Conservation (phyloP, 2,797 vertebrate genomes). For the Alcedo quadribrachys region DNA sequence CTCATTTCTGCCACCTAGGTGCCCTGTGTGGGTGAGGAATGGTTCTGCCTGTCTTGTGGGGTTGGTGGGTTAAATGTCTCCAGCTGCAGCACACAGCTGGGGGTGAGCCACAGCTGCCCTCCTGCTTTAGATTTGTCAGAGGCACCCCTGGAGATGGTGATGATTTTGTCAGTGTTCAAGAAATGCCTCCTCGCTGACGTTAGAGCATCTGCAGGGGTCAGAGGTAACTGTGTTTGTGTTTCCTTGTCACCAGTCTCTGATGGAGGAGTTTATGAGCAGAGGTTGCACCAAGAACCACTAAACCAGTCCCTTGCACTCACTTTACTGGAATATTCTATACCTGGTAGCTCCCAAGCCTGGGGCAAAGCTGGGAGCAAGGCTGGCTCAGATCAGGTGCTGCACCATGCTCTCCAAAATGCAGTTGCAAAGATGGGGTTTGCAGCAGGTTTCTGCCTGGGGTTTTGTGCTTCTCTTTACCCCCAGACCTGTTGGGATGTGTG, state of each 20-base stretch:
- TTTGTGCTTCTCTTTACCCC: neutral
- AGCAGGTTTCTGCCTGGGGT: neutral
- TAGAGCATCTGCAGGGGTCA: neutral
- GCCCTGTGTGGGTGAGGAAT: neutral
- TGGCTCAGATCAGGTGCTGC: fast-evolving
- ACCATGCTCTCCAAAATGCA: neutral
- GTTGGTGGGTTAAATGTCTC: neutral
- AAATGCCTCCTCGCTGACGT: neutral
- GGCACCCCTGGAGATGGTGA: neutral
- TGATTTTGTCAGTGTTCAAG: neutral
- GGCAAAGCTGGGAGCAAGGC: neutral
- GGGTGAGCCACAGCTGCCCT: neutral
- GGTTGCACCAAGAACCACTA: fast-evolving
- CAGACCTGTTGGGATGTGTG: neutral
- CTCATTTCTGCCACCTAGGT: neutral
- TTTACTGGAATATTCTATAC: neutral
- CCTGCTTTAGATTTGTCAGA: neutral
- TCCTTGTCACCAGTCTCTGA: neutral
- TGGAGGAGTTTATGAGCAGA: neutral
- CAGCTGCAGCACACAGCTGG: slow-evolving; percentile 26
- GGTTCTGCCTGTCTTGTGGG: neutral
- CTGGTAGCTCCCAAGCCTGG: neutral
- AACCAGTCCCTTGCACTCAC: neutral
- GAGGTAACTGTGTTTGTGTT: neutral
- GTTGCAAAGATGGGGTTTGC: neutral